Percentiles rank a stretch among this genome's conserved stretches.
Conservation (phyloP, 35 echinoderm and acorn worm species). For the Patiria miniata region DNA sequence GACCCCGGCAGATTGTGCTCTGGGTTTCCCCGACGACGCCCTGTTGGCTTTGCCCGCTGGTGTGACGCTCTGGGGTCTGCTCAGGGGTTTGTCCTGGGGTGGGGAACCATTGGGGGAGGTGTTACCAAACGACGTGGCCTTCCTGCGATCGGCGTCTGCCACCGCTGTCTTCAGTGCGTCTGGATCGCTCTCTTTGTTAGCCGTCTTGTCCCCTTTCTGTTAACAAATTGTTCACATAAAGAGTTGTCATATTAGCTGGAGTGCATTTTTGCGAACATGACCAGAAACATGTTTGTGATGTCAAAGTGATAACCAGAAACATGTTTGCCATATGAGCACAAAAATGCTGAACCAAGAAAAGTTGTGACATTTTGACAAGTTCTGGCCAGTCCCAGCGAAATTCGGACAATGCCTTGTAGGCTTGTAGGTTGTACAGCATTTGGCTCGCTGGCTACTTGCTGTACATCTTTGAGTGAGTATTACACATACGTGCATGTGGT, state of each 20-base stretch:
- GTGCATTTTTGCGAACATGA: no score
- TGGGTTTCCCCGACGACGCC: background rate
- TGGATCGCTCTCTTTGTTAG: constrained; percentile 87
- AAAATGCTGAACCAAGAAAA: background rate
- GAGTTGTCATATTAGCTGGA: no score
- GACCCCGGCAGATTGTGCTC: constrained; percentile 2
- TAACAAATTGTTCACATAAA: background rate
- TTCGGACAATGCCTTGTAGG: no score
- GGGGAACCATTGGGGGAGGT: background rate
- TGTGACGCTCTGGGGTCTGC: constrained; percentile 30
- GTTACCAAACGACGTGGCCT: constrained; percentile 59
- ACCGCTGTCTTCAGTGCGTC: constrained; percentile 90
- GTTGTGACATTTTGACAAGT: background rate
- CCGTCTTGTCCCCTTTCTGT: constrained; percentile 85
- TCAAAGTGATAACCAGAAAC: no score
- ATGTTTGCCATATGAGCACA: no score
- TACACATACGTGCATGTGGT: no score
- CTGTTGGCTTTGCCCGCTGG: background rate
- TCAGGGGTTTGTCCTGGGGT: background rate
- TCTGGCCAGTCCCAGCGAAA: no score
- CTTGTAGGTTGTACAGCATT: no score
- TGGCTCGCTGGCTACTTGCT: no score
- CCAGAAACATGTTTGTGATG: no score
- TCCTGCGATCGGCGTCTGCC: constrained; percentile 79
- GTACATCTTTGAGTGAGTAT: no score